Base-by-base conservation (phyloP, 1,140 invertebrate genomes). In the Lucilia sericata region DNA sequence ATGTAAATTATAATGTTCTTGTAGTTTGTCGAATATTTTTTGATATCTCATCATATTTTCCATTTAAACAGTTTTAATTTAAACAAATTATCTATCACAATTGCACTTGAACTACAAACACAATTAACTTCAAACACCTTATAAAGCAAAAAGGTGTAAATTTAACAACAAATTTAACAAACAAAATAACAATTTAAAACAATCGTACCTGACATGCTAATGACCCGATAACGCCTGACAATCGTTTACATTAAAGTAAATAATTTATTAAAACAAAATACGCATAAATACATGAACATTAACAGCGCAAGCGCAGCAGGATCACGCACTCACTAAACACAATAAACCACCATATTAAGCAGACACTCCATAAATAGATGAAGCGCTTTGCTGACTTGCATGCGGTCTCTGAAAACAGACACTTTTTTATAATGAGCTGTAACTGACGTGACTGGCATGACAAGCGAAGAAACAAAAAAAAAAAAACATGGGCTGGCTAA, bases 271-370 rank as follows among this genome's bases (percentile, higher is more conserved):
- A 55, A 17, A 55, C 1, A 10, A 55, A 55, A 55, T 42, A 42
- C 42, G 42, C 42, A 42, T 55, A 17, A 55, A 55, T 55, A 12
- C 7, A 42, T 42, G 5, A 10, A 49, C 49, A 49, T 12, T 49
- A 49, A 55, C 10, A 17, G 51, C 51, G 19, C 65, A 70, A 70
- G 19, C 65, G 65, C 65, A 70, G 65, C 65, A 70, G 65, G 65
- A 70, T 25, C 21, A 70, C 65, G 10, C 65, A 19, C 65, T 42
- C 5, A 42, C 7, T 42, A 30, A 30, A 30, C 19, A 70, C 19
- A n/a, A 19, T 12, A 70, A 17, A 14, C 42, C 5, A 21, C 65
- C 65, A 70, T 70, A 70, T 70, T 21, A 70, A 70, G 65, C 65
- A 70, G n/a, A 21, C 12, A 21, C 17, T 17, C 65, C 55, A 17